Conservation (phyloP, 1,140 invertebrate species). For the Metopolophium dirhodum region DNA sequence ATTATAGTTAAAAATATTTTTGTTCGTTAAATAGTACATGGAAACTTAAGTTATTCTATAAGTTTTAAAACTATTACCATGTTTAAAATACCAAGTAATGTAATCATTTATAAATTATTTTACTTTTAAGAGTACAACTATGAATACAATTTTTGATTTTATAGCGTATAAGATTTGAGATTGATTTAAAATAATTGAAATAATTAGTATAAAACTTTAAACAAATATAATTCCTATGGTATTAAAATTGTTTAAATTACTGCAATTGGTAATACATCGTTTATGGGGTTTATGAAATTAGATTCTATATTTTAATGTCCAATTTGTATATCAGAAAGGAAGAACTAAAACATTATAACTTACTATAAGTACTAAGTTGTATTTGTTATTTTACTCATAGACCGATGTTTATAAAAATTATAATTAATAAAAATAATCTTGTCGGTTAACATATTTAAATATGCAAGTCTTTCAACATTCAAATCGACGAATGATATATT, state of each 20-base stretch:
- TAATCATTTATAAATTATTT: background rate
- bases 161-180: background rate
- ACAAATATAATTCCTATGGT: background rate
- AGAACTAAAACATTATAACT: background rate
- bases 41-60: background rate
- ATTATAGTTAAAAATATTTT: background rate
- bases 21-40: background rate
- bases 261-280: background rate
- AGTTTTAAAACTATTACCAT: background rate
- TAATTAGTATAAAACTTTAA: background rate
- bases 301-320: background rate
- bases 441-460: background rate
- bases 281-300: background rate
- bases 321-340: background rate
- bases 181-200: background rate
- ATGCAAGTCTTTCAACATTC: background rate
- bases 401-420: background rate
- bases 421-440: no score
- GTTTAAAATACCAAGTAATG: background rate
- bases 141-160: background rate
- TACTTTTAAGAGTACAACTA: background rate
- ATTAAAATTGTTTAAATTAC: background rate
- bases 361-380: slow-evolving; percentile 35
- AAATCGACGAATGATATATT: background rate
- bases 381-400: slow-evolving; percentile 36